Percentiles rank a stretch among this genome's conserved stretches.
Conservation (phyloP, 2,113 vertebrate species). For the Sula dactylatra region DNA sequence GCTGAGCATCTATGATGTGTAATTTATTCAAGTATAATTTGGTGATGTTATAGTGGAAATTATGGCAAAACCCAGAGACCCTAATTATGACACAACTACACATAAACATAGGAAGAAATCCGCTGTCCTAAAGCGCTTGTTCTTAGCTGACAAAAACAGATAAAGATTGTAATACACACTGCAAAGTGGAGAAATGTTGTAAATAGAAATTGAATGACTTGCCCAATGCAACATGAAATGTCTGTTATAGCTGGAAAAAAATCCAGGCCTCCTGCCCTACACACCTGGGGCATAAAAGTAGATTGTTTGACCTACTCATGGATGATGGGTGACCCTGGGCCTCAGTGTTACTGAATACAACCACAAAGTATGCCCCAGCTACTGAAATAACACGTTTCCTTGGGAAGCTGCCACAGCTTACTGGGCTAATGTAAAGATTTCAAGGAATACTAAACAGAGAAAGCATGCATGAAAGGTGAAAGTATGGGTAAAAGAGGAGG, state of each 20-base stretch:
- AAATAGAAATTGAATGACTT: not conserved
- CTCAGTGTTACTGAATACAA: not conserved
- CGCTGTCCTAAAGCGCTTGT: not conserved
- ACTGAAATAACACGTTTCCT: not conserved
- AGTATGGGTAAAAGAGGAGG: not conserved
- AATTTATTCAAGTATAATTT: conserved; percentile 51
- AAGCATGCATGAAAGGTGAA: not conserved
- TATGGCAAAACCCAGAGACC: not conserved
- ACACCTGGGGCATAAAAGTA: not conserved
- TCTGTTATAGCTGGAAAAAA: not conserved
- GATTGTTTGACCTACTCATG: not conserved
- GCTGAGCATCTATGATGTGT: conserved; percentile 19
- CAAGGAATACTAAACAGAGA: not conserved
- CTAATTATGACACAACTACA: not conserved
- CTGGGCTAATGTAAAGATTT: not conserved
- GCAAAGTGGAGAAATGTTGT: not conserved
- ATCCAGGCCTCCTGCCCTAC: not conserved
- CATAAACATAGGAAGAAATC: not conserved
- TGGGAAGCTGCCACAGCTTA: not conserved
- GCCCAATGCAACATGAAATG: not conserved
- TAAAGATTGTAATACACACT: not conserved
- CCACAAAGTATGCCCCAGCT: not conserved
- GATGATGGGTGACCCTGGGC: not conserved
- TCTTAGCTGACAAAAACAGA: not conserved
- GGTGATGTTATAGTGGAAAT: conserved; percentile 11